Base-by-base conservation (phyloP, 2,888 invertebrate genomes). In the Micropterix aruncella region DNA sequence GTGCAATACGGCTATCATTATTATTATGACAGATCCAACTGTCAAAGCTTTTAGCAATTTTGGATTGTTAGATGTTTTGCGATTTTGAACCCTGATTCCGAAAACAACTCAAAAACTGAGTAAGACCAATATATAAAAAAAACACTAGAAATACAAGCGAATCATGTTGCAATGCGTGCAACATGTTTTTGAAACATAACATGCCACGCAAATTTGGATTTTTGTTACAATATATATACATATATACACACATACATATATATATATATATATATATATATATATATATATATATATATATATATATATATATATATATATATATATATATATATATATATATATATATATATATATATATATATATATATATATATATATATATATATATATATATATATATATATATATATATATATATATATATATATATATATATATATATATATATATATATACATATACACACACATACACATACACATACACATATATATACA, bases 261-360 rank as follows among this genome's bases (percentile, higher is more conserved):
- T 27, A 44, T 44, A 44, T 44, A 44, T 19, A 44, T 44, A 44
- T 44, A 44, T 19, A 44, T 44, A 44, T 44, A 44, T 19, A 44
- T 44, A 44, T 44, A 44, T 16, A 43, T 44, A 44, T 43, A 44
- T 19, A 42, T 42, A 42, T 42, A 42, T 3, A 42, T 42, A 42
- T 42, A 42, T 19, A 42, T 42, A 42, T 42, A 42, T 19, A 42
- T 42, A 42, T 42, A 42, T 19, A 42, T 42, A 42, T 42, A 42
- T 19, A 42, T 42, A 42, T 42, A 42, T 19, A 42, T 42, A 42
- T 42, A 42, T 19, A 42, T 42, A 42, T 42, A 42, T 19, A 42
- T 42, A 42, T 4, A 18, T 3, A 38, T 42, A 40, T 42, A 42
- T 19, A 42, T 42, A 38, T 42, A 42, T 2, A 40, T 40, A 38